Evolutionary conservation across 2,113 vertebrate genomes (phyloP), one percentile per base, ranked within the genome.

Genomic region (Numenius arquata): DNA sequence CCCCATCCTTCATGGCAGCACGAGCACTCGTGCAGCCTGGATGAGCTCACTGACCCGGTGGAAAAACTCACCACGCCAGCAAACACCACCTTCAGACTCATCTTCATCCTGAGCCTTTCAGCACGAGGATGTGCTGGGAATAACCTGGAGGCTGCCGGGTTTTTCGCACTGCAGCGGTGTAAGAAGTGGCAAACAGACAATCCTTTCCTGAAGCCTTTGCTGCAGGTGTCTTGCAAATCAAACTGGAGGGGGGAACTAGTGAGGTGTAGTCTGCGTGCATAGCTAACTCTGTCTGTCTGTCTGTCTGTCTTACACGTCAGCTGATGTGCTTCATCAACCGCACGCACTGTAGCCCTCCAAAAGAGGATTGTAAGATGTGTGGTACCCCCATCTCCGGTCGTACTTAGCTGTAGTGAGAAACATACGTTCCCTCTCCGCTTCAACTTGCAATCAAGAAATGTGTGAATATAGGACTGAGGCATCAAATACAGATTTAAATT

Each of bases 271-370:
- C 58, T 73, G 34, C 15, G 3, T 38, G 38, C 22, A 26, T 6
- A 47, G 61, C 52, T 12, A 14, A 55, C 53, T 55, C 5, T 48
- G 48, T 55, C 53, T 30, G 50, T 52, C 50, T 52, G 52, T 29
- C 52, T 29, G 6, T 61, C 58, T 74, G n/a, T 58, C 22, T 32
- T 23, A 12, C 47, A 1, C 6, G 5, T 29, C 48, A 56, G 40
- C 52, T 84, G 68, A 62, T n/a, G 38, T 1, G 1, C 50, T 50
- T 67, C 3, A 73, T 38, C 27, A n/a, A 5, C n/a, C 15, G 1
- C 29, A 3, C 1, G 6, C 1, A 0, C 5, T 75, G 78, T 15
- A 55, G 71, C 38, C 1, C 0, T 26, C 40, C 74, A 13, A 26
- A 59, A 47, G 56, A 30, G 38, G 9, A 32, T 3, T 30, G 47